phyloP scores from a whole-genome alignment of 2,797 vertebrate species.

The Amphiprion clarkii region DNA sequence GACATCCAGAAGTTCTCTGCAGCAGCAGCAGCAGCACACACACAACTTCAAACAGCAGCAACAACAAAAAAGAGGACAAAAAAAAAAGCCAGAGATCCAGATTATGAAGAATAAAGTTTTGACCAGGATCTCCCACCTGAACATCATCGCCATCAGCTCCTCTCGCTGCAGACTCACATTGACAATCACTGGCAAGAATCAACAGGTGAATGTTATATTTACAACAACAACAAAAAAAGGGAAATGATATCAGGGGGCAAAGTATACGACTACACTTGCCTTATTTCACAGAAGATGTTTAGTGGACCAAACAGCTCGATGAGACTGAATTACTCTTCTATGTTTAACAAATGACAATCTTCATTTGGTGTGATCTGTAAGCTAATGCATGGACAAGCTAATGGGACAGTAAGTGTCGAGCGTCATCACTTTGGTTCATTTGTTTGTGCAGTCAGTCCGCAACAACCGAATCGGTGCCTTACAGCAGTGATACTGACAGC shows the following conservation, averaged over 20 bases:
- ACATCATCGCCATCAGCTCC: conserved; percentile 31
- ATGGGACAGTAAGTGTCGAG: conserved; percentile 53
- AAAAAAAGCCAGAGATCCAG: conserved; percentile 44
- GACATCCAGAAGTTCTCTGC: conserved; percentile 52
- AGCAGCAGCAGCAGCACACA: conserved; percentile 40
- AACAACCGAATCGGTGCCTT: conserved; percentile 84
- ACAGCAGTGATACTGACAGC: conserved; percentile 66
- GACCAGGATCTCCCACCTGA: conserved; percentile 57
- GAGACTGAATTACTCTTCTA: conserved; percentile 67
- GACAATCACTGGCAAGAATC: conserved; percentile 72
- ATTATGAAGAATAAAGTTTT: conserved; percentile 64
- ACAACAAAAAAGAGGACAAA: conserved; percentile 35
- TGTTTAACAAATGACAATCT: conserved; percentile 73
- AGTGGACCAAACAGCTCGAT: conserved; percentile 83
- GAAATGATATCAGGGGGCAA: conserved; percentile 71
- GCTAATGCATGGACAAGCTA: conserved; percentile 71
- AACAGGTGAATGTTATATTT: conserved; percentile 74
- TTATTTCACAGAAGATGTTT: conserved; percentile 78
- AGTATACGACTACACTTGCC: conserved; percentile 70
- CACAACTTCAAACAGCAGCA: conserved; percentile 24
- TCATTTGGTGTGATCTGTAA: conserved; percentile 65
- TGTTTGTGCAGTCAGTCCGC: conserved; percentile 64
- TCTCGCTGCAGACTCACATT: conserved; percentile 54
- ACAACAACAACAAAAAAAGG: conserved; percentile 61
- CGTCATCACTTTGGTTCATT: conserved; percentile 59